phyloP scores from a whole-genome alignment of 1,140 invertebrate genomes.

The Globodera ellingtonae region DNA sequence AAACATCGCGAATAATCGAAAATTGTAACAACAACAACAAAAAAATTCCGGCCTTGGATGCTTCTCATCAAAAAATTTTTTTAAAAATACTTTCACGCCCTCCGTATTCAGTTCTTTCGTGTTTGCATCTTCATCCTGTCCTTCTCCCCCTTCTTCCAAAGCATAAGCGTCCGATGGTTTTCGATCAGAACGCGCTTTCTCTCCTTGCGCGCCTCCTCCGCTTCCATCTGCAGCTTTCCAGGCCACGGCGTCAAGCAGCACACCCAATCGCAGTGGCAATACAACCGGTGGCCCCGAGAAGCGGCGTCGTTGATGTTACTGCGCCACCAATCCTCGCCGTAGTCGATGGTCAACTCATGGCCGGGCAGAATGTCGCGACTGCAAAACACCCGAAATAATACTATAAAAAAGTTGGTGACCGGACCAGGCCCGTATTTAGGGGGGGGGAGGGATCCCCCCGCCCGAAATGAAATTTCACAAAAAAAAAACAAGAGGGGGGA shows the following conservation, averaged over 20 bases:
- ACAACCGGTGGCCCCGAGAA: not conserved
- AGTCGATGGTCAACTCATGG: constrained; percentile 43
- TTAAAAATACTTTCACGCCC: too few species aligned
- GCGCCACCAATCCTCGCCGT: constrained; percentile 38
- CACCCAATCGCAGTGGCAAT: constrained; percentile 41
- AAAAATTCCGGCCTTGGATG: too few species aligned
- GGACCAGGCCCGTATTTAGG: too few species aligned
- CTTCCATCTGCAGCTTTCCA: constrained; percentile 23
- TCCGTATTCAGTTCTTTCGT: not conserved
- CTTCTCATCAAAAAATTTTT: too few species aligned
- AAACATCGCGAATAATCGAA: too few species aligned
- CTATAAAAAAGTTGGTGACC: not conserved
- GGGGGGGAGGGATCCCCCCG: too few species aligned
- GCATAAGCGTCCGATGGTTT: constrained; percentile 19
- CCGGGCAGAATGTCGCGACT: constrained; percentile 42
- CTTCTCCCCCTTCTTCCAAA: constrained; percentile 3
- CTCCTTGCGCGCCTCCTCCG: constrained; percentile 15
- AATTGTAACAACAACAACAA: too few species aligned
- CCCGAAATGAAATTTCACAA: too few species aligned
- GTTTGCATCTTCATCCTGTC: not conserved
- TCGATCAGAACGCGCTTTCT: constrained; percentile 7
- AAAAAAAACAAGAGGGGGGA: too few species aligned
- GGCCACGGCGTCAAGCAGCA: constrained; percentile 31
- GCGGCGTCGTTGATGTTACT: constrained; percentile 21
- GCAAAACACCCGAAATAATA: not conserved